A percentile compares a stretch with the other conserved stretches of the same genome.
phyloP scores from a whole-genome alignment of 2,888 invertebrate genomes.

The Ctena decussata region DNA sequence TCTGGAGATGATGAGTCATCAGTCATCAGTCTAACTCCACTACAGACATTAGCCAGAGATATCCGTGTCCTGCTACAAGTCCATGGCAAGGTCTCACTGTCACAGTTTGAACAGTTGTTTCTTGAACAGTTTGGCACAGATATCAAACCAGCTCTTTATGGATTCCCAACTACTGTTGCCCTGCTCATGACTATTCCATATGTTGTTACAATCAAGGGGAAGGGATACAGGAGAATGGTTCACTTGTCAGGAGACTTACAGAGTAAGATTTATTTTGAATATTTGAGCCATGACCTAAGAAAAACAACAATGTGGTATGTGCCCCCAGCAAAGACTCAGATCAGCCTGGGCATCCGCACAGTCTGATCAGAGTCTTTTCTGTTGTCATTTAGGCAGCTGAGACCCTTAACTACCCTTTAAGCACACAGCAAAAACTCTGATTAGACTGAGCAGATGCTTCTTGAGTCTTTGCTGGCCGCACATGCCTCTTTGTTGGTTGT shows the following conservation, averaged over 20 bases:
- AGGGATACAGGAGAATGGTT: constrained; percentile 77
- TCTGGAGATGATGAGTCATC: constrained; percentile 79
- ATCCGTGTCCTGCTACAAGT: constrained; percentile 88
- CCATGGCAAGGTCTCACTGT: constrained; percentile 87
- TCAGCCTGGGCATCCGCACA: too few relatives aligned
- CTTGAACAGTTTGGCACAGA: constrained; percentile 86
- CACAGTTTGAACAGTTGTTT: constrained; percentile 80
- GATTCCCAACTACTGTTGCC: constrained; percentile 88
- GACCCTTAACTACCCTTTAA: too few relatives aligned
- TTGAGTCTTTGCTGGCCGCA: too few relatives aligned
- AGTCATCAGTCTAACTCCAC: constrained; percentile 82
- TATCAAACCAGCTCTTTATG: constrained; percentile 88
- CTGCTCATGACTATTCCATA: constrained; percentile 89
- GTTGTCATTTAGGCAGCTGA: too few relatives aligned
- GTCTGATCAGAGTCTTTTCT: too few relatives aligned
- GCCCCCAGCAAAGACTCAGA: too few relatives aligned
- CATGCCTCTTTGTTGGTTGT: too few relatives aligned
- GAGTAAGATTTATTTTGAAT: constrained; percentile 56
- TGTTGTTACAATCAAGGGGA: constrained; percentile 88
- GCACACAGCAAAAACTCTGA: too few relatives aligned
- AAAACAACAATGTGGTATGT: too few relatives aligned
- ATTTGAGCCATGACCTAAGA: too few relatives aligned
- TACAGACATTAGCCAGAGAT: constrained; percentile 89
- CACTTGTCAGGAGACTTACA: constrained; percentile 70
- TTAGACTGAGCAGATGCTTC: too few relatives aligned